phyloP scores from a whole-genome alignment of 2,797 vertebrate species.

The Eulemur albifrons region DNA sequence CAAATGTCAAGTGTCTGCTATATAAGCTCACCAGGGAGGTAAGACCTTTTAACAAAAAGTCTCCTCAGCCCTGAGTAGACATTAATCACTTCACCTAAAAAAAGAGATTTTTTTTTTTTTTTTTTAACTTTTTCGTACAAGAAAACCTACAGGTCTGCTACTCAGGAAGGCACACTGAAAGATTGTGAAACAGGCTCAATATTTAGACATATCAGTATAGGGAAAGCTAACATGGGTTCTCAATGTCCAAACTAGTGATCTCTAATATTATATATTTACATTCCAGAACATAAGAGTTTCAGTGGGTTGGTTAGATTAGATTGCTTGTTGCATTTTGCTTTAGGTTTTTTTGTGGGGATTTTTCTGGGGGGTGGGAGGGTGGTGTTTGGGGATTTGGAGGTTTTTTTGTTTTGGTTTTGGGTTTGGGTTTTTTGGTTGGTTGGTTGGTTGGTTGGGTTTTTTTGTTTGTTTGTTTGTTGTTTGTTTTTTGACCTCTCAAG shows the following conservation, averaged over 20 bases:
- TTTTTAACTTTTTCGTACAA: background rate
- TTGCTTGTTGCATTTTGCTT: background rate
- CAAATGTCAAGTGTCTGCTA: conserved; percentile 20
- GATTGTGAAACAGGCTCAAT: background rate
- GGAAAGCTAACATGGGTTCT: background rate
- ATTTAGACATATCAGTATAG: background rate
- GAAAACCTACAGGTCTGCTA: background rate
- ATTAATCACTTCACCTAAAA: conserved; percentile 2
- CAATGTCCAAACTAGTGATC: background rate
- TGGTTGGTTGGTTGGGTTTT: background rate
- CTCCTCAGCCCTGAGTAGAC: background rate
- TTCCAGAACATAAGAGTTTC: background rate
- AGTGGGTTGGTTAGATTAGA: background rate
- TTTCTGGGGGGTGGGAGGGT: background rate
- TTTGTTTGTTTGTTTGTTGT: background rate
- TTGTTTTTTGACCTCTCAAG: background rate
- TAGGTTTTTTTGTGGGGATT: background rate
- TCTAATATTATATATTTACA: background rate
- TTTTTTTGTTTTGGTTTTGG: background rate
- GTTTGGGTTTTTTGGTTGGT: background rate
- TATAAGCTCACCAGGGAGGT: background rate
- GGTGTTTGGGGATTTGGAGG: background rate
- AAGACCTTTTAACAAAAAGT: background rate
- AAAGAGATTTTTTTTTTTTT: background rate
- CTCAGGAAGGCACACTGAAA: background rate